These are phyloP conservation scores for Myanophis thanlyinensis DNA, from an alignment of 2,113 vertebrate species.

Conservation along the genomic window DNA sequence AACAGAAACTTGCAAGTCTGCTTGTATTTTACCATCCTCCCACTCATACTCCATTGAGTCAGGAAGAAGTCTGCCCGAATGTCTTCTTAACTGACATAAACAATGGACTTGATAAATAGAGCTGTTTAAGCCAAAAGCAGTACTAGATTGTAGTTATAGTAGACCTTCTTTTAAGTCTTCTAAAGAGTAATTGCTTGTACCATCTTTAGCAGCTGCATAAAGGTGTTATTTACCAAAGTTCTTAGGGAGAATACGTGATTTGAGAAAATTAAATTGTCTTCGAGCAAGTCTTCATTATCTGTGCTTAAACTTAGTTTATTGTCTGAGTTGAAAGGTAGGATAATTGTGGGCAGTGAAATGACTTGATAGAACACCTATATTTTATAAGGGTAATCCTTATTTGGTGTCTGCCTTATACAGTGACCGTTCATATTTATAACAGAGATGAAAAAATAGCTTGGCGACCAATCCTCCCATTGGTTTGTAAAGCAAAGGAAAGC, in stretches of 20 bases:
- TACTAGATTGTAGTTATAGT: too few species aligned
- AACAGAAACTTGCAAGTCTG: not conserved
- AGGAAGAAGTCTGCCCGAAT: not conserved
- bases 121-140: not conserved
- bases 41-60: not conserved
- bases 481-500: not conserved
- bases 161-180: not conserved
- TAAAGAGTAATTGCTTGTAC: not conserved
- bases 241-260: not conserved
- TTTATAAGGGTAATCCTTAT: not conserved
- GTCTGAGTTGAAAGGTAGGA: not conserved
- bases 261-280: not conserved
- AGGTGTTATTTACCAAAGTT: not conserved
- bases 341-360: not conserved
- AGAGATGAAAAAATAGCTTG: not conserved
- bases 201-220: not conserved
- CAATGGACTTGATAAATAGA: not conserved
- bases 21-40: not conserved
- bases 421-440: not conserved
- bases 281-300: not conserved
- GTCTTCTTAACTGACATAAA: not conserved
- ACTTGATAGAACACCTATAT: not conserved
- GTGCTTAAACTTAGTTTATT: not conserved
- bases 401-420: not conserved
- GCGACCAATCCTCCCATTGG: not conserved